Percentiles rank a stretch among this genome's conserved stretches.
These are phyloP conservation scores for Salticus scenicus DNA, from an alignment of 2,888 invertebrate genomes.

Conservation along the genomic window DNA sequence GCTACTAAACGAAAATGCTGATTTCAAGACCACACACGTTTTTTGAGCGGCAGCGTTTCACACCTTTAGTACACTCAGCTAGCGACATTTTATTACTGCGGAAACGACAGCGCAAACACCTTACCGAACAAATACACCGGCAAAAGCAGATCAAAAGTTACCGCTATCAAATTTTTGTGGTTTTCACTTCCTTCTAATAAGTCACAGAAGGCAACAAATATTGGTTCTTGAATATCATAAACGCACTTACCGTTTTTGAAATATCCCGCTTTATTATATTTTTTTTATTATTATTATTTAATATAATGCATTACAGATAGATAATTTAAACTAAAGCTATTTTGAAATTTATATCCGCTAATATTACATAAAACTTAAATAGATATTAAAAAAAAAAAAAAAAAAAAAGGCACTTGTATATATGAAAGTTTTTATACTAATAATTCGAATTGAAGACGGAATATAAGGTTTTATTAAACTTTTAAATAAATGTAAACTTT, in stretches of 20 bases:
- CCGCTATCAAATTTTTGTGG: slow-evolving; percentile 42
- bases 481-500: too few species aligned
- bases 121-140: not conserved
- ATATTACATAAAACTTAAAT: too few species aligned
- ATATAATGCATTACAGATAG: too few species aligned
- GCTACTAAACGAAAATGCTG: not conserved
- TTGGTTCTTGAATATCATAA: not conserved
- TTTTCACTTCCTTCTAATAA: not conserved
- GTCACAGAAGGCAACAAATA: not conserved
- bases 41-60: slow-evolving; percentile 22
- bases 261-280: too few species aligned
- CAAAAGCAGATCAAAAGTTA: slow-evolving; percentile 23
- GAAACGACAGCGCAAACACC: slow-evolving; percentile 13
- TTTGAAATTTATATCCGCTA: too few species aligned
- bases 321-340: too few species aligned
- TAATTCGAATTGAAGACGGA: too few species aligned
- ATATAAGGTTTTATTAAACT: too few species aligned
- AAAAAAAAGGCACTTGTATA: too few species aligned
- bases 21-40: slow-evolving; percentile 27
- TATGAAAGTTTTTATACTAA: too few species aligned
- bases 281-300: too few species aligned
- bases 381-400: too few species aligned
- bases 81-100: slow-evolving; percentile 38
- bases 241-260: not conserved
- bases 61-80: slow-evolving; percentile 56